phyloP scores from a whole-genome alignment of 2,113 vertebrate genomes.

The Podarcis raffonei region DNA sequence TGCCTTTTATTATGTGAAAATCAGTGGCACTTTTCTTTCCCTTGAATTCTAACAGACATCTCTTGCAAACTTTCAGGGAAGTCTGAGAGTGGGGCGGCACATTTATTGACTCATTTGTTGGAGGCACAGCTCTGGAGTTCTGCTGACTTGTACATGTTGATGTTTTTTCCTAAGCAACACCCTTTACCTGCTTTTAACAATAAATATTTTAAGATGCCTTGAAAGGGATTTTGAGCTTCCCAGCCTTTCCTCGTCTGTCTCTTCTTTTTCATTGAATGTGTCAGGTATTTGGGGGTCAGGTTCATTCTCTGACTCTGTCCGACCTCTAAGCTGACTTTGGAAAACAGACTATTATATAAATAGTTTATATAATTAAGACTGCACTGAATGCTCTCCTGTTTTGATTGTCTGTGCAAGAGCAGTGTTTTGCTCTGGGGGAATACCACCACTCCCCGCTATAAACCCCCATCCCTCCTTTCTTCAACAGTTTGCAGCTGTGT shows the following conservation, averaged over 20 bases:
- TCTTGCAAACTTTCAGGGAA: background rate
- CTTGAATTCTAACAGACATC: background rate
- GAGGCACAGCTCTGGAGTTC: background rate
- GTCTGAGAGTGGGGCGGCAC: background rate
- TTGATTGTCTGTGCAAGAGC: background rate
- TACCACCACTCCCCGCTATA: too few species aligned
- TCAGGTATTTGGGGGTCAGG: background rate
- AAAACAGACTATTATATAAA: background rate
- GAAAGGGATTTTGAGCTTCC: background rate
- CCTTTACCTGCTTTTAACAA: background rate
- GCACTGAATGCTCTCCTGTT: background rate
- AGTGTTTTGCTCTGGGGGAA: background rate
- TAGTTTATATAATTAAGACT: background rate
- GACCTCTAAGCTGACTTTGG: background rate
- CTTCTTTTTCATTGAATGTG: background rate
- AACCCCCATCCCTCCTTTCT: background rate
- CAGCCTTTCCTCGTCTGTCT: background rate
- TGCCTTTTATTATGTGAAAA: background rate
- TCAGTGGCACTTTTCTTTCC: background rate
- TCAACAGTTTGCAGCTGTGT: background rate
- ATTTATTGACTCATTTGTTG: background rate
- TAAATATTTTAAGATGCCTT: background rate
- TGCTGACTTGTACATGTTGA: background rate
- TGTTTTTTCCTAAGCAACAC: conserved; percentile 7
- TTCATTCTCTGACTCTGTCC: background rate